Percentiles rank a stretch among this genome's conserved stretches.
phyloP scores from a whole-genome alignment of 2,113 vertebrate genomes.

The Channa argus region DNA sequence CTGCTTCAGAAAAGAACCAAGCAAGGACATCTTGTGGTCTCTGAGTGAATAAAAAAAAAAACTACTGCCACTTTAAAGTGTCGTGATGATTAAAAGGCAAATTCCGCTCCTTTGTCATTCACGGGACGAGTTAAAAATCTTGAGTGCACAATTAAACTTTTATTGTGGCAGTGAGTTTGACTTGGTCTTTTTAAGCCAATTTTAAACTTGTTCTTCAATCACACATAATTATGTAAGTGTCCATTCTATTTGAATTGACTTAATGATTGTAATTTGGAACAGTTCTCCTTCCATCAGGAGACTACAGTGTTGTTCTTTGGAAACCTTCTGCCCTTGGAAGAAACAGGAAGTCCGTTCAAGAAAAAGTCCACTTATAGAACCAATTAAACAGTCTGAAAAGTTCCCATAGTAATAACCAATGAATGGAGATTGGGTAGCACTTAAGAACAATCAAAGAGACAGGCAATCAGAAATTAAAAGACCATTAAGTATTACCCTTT shows the following conservation, averaged over 20 bases:
- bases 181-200: conserved; percentile 34
- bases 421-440: conserved; percentile 78
- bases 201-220: conserved; percentile 29
- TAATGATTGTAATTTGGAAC: conserved; percentile 63
- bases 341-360: conserved; percentile 77
- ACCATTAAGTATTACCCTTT: conserved; percentile 73
- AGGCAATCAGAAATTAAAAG: conserved; percentile 82
- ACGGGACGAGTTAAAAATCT: conserved; percentile 8
- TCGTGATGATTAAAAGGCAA: conserved; percentile 17
- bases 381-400: conserved; percentile 85
- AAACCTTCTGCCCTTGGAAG: conserved; percentile 61
- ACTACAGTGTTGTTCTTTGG: conserved; percentile 38
- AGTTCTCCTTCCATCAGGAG: conserved; percentile 18
- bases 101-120: conserved; percentile 10
- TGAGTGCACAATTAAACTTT: conserved; percentile 7
- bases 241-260: conserved; percentile 55
- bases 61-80: conserved; percentile 7
- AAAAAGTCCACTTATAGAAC: conserved; percentile 76
- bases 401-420: conserved; percentile 82
- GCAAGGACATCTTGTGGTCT: conserved; percentile 29
- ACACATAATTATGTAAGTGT: conserved; percentile 45
- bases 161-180: background rate
- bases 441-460: conserved; percentile 81
- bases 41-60: conserved; percentile 40
- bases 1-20: conserved; percentile 31